Base-by-base conservation (phyloP, 1,140 invertebrate species). In the Tetramorium simillimum region DNA sequence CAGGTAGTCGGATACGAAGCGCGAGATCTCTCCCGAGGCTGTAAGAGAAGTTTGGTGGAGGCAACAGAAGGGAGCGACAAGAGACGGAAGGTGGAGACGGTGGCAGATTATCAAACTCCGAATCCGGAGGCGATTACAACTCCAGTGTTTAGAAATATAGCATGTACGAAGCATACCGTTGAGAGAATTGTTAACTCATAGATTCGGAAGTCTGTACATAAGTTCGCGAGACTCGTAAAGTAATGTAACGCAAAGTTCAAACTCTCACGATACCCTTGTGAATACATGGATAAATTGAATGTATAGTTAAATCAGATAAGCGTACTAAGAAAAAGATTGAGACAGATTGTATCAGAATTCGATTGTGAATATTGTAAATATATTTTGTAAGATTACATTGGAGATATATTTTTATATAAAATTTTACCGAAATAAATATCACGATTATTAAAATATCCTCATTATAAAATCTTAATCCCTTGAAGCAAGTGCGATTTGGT, bases 181-280 rank as follows among this genome's bases (percentile, higher is more conserved):
- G 94, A 95, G 3, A 91, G 92, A 80, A 95, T 95, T 53, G 95
- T 95, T 28, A 95, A 95, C 88, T 95, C 94, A 16, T 95, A 93
- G 46, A 81, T 73, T 58, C 40, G 12, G 4, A 65, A 43, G 24
- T 40, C 12, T 18, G 37, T 58, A n/a, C 46, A 75, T 60, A 82
- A 82, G 18, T 73, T 82, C 16, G n/a, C 43, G 14, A 24, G 10
- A 1, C 5, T 3, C 40, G 18, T 67, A 33, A 60, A 28, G 10
- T 80, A 56, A 81, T 70, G 21, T 56, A 46, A 60, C 14, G 21
- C 21, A 40, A 53, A 46, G n/a, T 24, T 80, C 43, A 69, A 80
- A 80, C 28, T 69, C 62, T 53, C 77, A 28, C 40, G 51, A 51
- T 67, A n/a, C 5, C 24, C 49, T 65, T 33, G 12, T n/a, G 2